These are phyloP conservation scores for Leptobrachium leishanense DNA, from an alignment of 2,113 vertebrate species.

Conservation along the genomic window DNA sequence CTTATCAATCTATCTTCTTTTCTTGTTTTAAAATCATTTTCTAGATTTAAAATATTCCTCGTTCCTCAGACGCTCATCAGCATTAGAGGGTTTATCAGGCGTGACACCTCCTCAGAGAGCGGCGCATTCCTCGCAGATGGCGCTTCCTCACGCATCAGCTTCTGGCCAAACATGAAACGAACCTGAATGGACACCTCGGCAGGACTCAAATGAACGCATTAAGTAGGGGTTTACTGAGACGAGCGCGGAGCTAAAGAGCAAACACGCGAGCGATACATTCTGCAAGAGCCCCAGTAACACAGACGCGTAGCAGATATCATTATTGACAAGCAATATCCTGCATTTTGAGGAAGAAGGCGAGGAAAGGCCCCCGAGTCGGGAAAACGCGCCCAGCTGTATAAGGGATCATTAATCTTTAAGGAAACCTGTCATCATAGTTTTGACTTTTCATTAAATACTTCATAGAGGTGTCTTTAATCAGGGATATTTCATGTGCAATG, in stretches of 20 bases:
- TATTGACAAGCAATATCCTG: too few relatives aligned
- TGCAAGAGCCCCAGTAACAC: too few relatives aligned
- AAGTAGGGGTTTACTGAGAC: neutral
- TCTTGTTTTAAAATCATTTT: neutral
- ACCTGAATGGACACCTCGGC: constrained; percentile 49
- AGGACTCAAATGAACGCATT: constrained; percentile 3
- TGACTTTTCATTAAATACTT: too few relatives aligned
- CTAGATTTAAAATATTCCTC: constrained; percentile 50
- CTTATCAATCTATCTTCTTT: neutral
- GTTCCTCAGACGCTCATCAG: constrained; percentile 46
- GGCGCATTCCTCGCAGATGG: constrained; percentile 54
- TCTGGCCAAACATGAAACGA: constrained; percentile 58
- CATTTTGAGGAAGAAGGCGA: too few relatives aligned
- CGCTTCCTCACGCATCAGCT: constrained; percentile 48
- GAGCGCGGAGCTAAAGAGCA: neutral
- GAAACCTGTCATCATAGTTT: too few relatives aligned
- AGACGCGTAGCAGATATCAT: too few relatives aligned
- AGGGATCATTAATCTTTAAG: too few relatives aligned
- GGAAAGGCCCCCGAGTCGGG: too few relatives aligned
- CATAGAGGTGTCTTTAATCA: too few relatives aligned
- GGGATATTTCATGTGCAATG: too few relatives aligned
- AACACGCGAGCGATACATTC: too few relatives aligned
- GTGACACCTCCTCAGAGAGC: constrained; percentile 49
- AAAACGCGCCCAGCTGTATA: too few relatives aligned
- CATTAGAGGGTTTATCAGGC: constrained; percentile 59